These are phyloP conservation scores for Hemichromis elongatus DNA, from an alignment of 2,113 vertebrate genomes.

Conservation along the genomic window DNA sequence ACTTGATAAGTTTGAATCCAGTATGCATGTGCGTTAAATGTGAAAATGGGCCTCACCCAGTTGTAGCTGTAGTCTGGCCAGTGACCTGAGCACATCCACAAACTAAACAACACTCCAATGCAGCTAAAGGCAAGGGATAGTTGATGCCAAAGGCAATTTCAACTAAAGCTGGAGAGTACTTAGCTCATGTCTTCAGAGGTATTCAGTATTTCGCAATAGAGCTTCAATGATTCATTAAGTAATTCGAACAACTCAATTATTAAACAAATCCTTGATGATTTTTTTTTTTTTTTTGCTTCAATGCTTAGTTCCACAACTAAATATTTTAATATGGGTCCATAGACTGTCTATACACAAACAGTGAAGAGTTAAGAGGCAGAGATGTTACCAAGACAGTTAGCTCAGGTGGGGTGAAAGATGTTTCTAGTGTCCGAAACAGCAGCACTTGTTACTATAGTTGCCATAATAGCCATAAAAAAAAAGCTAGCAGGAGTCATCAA, in stretches of 20 bases:
- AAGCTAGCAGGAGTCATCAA: not conserved
- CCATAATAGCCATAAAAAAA: not conserved
- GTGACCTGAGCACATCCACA: not conserved
- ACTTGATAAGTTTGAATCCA: not conserved
- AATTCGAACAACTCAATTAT: not conserved
- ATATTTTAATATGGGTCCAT: not conserved
- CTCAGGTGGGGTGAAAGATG: not conserved
- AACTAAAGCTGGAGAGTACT: not conserved
- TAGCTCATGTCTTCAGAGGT: not conserved
- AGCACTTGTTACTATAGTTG: not conserved
- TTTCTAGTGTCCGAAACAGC: not conserved
- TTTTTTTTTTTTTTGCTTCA: too few relatives aligned
- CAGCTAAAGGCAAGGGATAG: not conserved
- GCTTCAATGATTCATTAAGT: not conserved
- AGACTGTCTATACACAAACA: not conserved
- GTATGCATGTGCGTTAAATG: not conserved
- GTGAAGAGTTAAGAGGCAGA: not conserved
- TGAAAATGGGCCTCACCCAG: not conserved
- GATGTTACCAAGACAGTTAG: not conserved
- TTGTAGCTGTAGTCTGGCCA: not conserved
- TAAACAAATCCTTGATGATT: not conserved
- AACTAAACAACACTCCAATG: not conserved
- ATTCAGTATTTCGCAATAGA: not conserved
- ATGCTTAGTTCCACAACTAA: not conserved
- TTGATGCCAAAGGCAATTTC: not conserved